Evolutionary conservation across 2,113 vertebrate genomes (phyloP).

Genomic region (Felis chaus): DNA sequence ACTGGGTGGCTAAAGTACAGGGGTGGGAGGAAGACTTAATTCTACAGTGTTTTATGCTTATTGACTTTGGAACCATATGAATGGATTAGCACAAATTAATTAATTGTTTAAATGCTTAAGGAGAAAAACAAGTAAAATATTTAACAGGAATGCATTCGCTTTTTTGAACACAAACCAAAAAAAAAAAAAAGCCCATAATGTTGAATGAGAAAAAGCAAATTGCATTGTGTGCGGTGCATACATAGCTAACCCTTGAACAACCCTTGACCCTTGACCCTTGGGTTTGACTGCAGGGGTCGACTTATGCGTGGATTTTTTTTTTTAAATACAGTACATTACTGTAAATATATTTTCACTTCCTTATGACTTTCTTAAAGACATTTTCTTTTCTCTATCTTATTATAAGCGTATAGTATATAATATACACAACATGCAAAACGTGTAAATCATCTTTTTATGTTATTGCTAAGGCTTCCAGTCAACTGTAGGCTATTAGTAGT

Average conservation of each 20-base stretch:
- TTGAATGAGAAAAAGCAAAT: background rate
- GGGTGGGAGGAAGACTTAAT: conserved; percentile 2
- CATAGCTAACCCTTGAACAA: background rate
- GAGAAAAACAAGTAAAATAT: background rate
- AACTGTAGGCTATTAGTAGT: background rate
- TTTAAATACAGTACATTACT: background rate
- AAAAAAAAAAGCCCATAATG: background rate
- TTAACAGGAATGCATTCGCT: background rate
- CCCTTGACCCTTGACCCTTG: background rate
- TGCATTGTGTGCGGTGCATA: background rate
- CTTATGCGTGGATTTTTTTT: background rate
- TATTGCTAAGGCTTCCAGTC: background rate
- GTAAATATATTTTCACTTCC: background rate
- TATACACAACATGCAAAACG: background rate
- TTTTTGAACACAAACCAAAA: background rate
- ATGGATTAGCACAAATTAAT: background rate
- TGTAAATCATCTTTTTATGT: background rate
- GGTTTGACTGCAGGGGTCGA: background rate
- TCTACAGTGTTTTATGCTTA: background rate
- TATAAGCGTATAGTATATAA: background rate
- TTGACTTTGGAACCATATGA: background rate
- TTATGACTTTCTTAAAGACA: background rate
- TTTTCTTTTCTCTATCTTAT: background rate
- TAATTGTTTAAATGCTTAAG: conserved; percentile 4
- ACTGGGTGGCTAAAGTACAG: conserved; percentile 1